Conservation (phyloP, 2,797 vertebrate species). For the Hemitrygon akajei region DNA sequence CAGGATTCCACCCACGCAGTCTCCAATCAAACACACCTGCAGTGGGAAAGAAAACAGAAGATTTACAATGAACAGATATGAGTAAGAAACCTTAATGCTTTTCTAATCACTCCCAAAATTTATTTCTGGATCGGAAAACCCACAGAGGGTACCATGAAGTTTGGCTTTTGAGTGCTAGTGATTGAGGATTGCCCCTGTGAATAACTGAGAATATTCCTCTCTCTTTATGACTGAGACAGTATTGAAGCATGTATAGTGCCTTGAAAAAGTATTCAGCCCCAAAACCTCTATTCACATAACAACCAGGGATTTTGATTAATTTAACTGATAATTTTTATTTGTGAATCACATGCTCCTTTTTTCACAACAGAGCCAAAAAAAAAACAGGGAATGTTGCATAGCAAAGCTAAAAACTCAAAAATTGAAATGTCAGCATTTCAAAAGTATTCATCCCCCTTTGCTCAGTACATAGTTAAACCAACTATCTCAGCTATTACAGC, state of each 20-base stretch:
- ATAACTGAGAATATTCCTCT: neutral
- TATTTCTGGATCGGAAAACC: neutral
- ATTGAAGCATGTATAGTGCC: neutral
- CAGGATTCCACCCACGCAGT: conserved; percentile 92
- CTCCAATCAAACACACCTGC: conserved; percentile 91
- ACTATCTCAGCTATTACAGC: too few species aligned
- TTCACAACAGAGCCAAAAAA: too few species aligned
- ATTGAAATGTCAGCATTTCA: too few species aligned
- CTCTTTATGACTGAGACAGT: neutral
- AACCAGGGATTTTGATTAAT: too few species aligned
- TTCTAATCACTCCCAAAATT: neutral
- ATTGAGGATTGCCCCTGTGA: neutral
- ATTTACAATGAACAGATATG: neutral
- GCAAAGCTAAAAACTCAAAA: too few species aligned
- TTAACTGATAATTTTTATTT: too few species aligned
- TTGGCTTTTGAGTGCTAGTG: neutral
- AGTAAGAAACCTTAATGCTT: neutral
- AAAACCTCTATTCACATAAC: too few species aligned
- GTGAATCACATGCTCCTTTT: too few species aligned
- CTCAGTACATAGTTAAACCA: too few species aligned
- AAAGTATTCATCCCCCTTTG: too few species aligned
- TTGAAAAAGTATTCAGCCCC: too few species aligned
- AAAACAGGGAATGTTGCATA: too few species aligned
- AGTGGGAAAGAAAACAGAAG: conserved; percentile 14
- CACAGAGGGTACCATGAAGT: neutral